Evolutionary conservation across 2,113 vertebrate species (phyloP).

Genomic region (Peucedramus taeniatus): DNA sequence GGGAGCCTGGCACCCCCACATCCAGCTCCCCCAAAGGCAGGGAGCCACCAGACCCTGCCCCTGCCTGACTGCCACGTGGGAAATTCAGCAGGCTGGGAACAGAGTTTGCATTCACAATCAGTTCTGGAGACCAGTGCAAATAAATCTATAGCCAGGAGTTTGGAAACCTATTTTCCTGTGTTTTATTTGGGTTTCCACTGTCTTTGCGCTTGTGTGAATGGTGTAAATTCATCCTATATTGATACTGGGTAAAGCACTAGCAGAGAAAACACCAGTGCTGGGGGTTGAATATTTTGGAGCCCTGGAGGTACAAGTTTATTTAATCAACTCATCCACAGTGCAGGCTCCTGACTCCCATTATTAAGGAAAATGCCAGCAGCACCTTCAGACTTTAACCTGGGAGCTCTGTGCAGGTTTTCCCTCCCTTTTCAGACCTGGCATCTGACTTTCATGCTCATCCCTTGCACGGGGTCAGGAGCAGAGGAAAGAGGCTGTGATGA

Average conservation of each 20-base stretch:
- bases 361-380: background rate
- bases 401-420: background rate
- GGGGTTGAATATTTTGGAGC: background rate
- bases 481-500: background rate
- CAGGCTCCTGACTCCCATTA: background rate
- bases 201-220: slow-evolving; percentile 45
- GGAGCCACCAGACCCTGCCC: background rate
- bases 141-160: slow-evolving; percentile 33
- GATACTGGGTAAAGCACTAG: background rate
- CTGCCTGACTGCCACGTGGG: background rate
- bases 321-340: background rate
- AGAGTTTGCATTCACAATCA: slow-evolving; percentile 55
- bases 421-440: background rate
- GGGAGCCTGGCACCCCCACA: background rate
- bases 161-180: slow-evolving; percentile 60
- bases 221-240: slow-evolving; percentile 41
- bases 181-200: slow-evolving; percentile 65
- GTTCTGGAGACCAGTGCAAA: slow-evolving; percentile 4
- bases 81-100: background rate
- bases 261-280: background rate
- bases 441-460: background rate
- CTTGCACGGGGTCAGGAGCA: fast-evolving
- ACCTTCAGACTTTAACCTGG: background rate
- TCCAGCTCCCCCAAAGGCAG: background rate
- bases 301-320: background rate